Percentiles rank a stretch among this genome's conserved stretches.
These are phyloP conservation scores for Ptilonorhynchus violaceus DNA, from an alignment of 2,113 vertebrate species.

Conservation along the genomic window DNA sequence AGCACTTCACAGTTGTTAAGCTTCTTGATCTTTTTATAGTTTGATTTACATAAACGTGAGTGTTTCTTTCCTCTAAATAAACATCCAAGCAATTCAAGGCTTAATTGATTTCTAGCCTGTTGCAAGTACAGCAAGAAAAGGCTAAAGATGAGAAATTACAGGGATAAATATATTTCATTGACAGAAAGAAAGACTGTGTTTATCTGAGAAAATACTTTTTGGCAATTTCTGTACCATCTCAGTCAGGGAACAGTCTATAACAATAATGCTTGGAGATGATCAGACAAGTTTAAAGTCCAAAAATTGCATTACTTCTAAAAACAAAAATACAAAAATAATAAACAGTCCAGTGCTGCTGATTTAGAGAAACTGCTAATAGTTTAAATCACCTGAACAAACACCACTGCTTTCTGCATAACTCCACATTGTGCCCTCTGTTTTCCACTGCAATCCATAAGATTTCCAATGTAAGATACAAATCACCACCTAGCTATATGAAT, in stretches of 20 bases:
- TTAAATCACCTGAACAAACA: background rate
- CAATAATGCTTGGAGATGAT: background rate
- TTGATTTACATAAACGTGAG: constrained; percentile 28
- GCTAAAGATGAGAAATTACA: background rate
- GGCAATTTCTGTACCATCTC: background rate
- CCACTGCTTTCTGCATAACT: background rate
- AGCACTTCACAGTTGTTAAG: background rate
- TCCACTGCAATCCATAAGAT: background rate
- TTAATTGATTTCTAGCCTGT: background rate
- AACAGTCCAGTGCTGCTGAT: background rate
- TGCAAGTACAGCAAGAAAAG: background rate
- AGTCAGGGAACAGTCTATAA: background rate
- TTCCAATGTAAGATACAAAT: background rate
- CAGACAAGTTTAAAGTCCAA: background rate
- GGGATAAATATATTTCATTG: background rate
- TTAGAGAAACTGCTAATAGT: background rate
- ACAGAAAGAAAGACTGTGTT: background rate
- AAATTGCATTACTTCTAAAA: background rate
- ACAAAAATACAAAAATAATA: background rate
- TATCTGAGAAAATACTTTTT: background rate
- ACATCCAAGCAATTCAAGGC: background rate
- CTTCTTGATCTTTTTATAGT: constrained; percentile 29
- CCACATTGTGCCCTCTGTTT: background rate
- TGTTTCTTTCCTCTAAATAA: constrained; percentile 8
- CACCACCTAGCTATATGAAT: background rate